Evolutionary conservation across 2,797 vertebrate species (phyloP), one percentile per base, ranked within the genome.

Genomic region (Chromobotia macracanthus): DNA sequence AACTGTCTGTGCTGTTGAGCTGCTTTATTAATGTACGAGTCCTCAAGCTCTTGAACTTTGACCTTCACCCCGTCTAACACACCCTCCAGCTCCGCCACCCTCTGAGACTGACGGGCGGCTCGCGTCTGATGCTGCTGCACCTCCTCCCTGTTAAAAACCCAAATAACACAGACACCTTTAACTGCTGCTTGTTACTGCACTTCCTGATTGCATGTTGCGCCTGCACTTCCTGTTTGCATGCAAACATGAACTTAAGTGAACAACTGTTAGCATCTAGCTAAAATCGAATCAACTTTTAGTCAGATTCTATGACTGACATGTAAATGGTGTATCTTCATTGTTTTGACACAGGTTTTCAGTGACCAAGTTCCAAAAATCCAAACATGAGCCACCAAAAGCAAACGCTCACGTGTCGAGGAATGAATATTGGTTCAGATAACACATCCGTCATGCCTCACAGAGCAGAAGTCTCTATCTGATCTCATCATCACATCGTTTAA

Each of bases 41-140:
- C 95, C 89, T 98, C 95, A 83, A 97, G 88, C 72, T 95, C 93
- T 86, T 94, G 91, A 84, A 96, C 92, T 90, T 93, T 94, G 83
- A 85, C 87, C 88, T 93, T 96, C 51, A 97, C 93, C 12, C 66
- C 85, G 13, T 95, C 92, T 85, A 96, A 84, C 60, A 96, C 85
- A 0, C 85, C 86, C 87, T 97, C 94, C 84, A 97, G 90, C 72
- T 96, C 94, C 0, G 92, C 86, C 63, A 89, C 93, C 75, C 92
- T 90, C 55, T 93, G 89, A 51, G 95, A 92, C 81, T 96, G 93
- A 10, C 80, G 86, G 76, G 89, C 86, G 1, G 94, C 91, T 56
- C 82, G 86, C 51, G 80, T 76, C 85, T 89, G 87, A 68, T 95
- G 93, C 86, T 91, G 85, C n/a, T 90, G 91, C 28, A 90, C 84